phyloP scores from a whole-genome alignment of 2,797 vertebrate species.

The Malacoctenus gilli region DNA sequence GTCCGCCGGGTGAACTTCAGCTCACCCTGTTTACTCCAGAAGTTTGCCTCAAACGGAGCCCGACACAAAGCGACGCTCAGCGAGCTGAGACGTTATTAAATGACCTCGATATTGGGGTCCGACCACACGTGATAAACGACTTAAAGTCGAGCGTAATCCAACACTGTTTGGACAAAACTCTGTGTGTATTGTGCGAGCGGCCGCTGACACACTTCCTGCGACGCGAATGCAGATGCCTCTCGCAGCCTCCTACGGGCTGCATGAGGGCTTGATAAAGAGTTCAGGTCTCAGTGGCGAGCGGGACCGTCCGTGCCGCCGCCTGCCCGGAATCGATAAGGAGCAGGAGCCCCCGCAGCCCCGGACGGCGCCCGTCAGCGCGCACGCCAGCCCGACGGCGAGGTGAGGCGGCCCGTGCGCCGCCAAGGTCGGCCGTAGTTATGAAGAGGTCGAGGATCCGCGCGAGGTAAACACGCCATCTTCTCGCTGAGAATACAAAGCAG shows the following conservation, averaged over 20 bases:
- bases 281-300: slow-evolving; percentile 62
- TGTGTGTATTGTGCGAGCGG: slow-evolving; percentile 14
- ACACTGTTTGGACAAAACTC: too few relatives aligned
- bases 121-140: too few relatives aligned
- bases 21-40: too few relatives aligned
- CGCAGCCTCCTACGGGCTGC: slow-evolving; percentile 32
- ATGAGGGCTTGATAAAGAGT: slow-evolving; percentile 67
- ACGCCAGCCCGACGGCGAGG: slow-evolving; percentile 50
- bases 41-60: too few relatives aligned
- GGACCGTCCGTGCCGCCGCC: slow-evolving; percentile 53
- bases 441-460: slow-evolving; percentile 69
- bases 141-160: too few relatives aligned
- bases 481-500: slow-evolving; percentile 75
- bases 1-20: too few relatives aligned
- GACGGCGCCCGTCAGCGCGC: slow-evolving; percentile 58
- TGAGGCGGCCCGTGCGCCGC: slow-evolving; percentile 42
- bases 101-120: too few relatives aligned
- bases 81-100: too few relatives aligned
- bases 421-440: slow-evolving; percentile 73
- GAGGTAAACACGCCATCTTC: slow-evolving; percentile 68
- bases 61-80: too few relatives aligned
- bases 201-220: background rate
- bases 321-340: slow-evolving; percentile 72
- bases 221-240: slow-evolving; percentile 27
- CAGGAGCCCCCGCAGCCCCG: slow-evolving; percentile 37